Percentiles rank a stretch among this genome's conserved stretches.
These are phyloP conservation scores for Tiliacea citrago DNA, from an alignment of 2,888 invertebrate species.

Conservation along the genomic window DNA sequence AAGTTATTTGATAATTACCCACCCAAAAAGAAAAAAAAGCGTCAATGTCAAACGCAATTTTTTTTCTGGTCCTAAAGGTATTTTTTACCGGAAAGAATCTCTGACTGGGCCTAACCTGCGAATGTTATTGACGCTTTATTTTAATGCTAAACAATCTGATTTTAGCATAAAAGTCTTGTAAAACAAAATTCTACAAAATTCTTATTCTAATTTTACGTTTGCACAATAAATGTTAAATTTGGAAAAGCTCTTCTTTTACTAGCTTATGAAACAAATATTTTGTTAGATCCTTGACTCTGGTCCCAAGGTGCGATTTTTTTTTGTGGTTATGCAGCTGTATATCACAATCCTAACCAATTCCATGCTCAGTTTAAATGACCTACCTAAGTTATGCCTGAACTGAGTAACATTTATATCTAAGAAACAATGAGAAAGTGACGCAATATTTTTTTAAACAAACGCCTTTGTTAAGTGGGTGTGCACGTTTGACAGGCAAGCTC, in stretches of 20 bases:
- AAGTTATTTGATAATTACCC: no score
- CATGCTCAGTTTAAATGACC: neutral
- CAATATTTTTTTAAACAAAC: conserved; percentile 37
- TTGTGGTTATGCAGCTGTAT: no score
- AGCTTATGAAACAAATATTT: neutral
- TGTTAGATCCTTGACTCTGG: neutral
- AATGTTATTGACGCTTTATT: neutral
- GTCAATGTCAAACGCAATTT: neutral
- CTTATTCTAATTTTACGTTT: no score
- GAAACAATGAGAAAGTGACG: conserved; percentile 38
- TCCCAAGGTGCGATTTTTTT: no score
- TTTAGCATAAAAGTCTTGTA: neutral
- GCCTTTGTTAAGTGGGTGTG: conserved; percentile 47
- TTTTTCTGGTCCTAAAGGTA: neutral
- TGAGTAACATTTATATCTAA: neutral
- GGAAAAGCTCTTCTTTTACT: neutral
- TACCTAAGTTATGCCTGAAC: neutral
- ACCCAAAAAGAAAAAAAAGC: no score
- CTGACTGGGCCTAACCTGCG: neutral
- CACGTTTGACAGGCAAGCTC: conserved; percentile 56
- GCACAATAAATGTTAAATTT: neutral
- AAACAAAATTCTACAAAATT: neutral
- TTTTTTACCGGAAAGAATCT: neutral
- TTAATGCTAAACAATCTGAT: neutral
- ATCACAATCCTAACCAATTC: neutral